Evolutionary conservation across 2,888 invertebrate species (phyloP), one percentile per base, ranked within the genome.

Genomic region (Drosophila bunnanda): DNA sequence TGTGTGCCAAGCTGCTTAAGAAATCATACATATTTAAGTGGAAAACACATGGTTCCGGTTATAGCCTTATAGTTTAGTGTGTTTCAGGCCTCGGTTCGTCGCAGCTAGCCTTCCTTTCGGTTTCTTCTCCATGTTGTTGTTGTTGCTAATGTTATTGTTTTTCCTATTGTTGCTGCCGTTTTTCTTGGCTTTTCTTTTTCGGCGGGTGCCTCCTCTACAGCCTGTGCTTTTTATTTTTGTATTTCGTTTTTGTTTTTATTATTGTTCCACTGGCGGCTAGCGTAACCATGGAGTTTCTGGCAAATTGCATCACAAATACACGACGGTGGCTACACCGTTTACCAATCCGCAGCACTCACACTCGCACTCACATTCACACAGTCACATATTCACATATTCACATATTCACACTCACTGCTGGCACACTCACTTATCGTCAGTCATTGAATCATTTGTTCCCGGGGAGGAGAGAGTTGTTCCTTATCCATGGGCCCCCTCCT

Each of bases 241-340:
- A 12, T n/a, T n/a, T n/a, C n/a, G n/a, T n/a, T 41, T 22, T 43
- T 6, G 2, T 53, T 48, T 44, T 30, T 50, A 20, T 43, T 54
- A 30, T 28, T 67, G 55, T 67, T 64, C 46, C 58, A 59, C 62
- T 38, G 61, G 28, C 55, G 39, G 64, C 48, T 46, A 64, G 70
- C 78, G 82, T 81, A 82, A 85, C 75, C 75, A 76, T 68, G 71
- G 82, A 75, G 73, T 82, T 82, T 77, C 65, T 80, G 78, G 72
- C 79, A 77, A 81, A 82, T 82, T 82, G 83, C 82, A 80, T 82
- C 82, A 82, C 74, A 76, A 64, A 56, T 48, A 46, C 66, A 46
- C 66, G 15, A 28, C 44, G 25, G 30, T n/a, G 44, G 62, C 53
- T 36, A 41, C 48, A 50, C 57, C 41, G 48, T 68, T 66, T 57